phyloP scores from a whole-genome alignment of 2,113 vertebrate species.

The Felis chaus region DNA sequence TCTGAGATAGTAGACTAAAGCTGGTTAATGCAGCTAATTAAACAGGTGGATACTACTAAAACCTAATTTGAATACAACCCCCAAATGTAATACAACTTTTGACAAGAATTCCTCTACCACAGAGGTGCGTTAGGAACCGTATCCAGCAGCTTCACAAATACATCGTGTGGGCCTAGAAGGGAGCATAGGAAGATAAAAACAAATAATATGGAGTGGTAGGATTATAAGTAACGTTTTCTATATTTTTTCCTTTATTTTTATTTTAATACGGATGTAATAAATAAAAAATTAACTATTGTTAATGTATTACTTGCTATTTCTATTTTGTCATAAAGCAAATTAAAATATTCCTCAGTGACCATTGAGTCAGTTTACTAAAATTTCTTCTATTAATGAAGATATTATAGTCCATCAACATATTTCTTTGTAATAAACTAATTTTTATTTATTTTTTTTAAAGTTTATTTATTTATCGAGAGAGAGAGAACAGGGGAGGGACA shows the following conservation, averaged over 20 bases:
- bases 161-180: neutral
- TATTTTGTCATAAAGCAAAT: slow-evolving; percentile 44
- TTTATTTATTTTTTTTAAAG: neutral
- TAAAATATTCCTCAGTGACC: slow-evolving; percentile 3
- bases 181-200: neutral
- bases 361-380: neutral
- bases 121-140: neutral
- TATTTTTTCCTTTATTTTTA: neutral
- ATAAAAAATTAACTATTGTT: neutral
- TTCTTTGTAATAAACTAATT: slow-evolving; percentile 27
- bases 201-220: neutral
- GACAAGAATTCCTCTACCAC: neutral
- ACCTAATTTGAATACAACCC: neutral
- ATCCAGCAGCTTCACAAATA: neutral
- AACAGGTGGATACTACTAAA: neutral
- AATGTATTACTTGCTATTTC: neutral
- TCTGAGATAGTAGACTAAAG: neutral
- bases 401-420: neutral
- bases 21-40: neutral
- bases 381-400: neutral
- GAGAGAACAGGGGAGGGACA: too few relatives aligned
- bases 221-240: neutral
- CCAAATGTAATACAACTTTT: neutral
- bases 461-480: too few relatives aligned
- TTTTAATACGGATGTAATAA: neutral